Base-by-base conservation (phyloP, 2,797 vertebrate species). In the Parambassis ranga region DNA sequence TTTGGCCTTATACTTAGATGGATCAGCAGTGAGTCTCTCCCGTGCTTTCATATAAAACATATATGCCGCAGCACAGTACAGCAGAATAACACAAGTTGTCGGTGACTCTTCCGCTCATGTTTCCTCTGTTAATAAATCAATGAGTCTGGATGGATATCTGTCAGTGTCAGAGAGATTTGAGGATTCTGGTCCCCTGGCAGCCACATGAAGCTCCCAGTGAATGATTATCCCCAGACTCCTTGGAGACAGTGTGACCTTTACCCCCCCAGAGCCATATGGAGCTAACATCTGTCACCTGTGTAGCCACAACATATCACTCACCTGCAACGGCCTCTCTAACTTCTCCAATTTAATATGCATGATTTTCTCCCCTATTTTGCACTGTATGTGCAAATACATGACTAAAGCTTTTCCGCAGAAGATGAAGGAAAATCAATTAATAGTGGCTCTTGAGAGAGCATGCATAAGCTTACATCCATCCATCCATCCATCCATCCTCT, bases 161-260 rank as follows among this genome's bases (percentile, higher is more conserved):
- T 75, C 57, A 63, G 20, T 52, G 64, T 75, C 55, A 44, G 7
- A 3, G 24, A 28, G 26, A 15, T 0, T 22, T 53, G 47, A 20
- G 10, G 23, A 38, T 24, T 47, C n/a, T 5, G 10, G 46, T 67
- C 50, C 49, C 39, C 41, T 4, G 27, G 19, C 16, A 15, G 22
- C 32, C 16, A 26, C n/a, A 18, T 1, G 31, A 7, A 39, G 27
- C 39, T 53, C 26, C 18, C 5, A 13, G 11, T 52, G 38, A 75
- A 53, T 56, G 46, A 83, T 77, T 71, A 82, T 19, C 51, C 42
- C 42, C 41, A 46, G 14, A 43, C 57, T 73, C 65, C 47, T 14
- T 56, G 16, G 59, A 74, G 44, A 52, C 51, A 19, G 66, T 19
- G 20, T 79, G 59, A 73, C 72, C 64, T 79, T 56, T 57, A 49